Evolutionary conservation across 2,888 invertebrate species (phyloP), one percentile per base, ranked within the genome.

Genomic region (Sclerodermus sp.): DNA sequence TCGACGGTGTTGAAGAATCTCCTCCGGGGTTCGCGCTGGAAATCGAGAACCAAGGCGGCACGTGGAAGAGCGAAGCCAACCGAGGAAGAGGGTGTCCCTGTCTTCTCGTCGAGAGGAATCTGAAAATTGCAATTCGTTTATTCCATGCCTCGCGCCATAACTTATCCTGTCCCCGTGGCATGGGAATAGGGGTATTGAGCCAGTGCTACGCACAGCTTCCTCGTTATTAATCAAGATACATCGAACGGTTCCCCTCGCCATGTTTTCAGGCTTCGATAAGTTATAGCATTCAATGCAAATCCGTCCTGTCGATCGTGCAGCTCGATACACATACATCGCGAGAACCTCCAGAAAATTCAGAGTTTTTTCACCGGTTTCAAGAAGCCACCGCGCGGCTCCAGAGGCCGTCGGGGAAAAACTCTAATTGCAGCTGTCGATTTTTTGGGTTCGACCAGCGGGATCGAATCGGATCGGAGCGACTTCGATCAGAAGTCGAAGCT

Each of bases 231-330:
- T 71, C 68, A 70, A 58, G 54, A 60, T 51, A 52, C 60, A 60
- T 69, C 59, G 62, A 64, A 57, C 56, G 52, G 51, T 42, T 47
- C 40, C 46, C 48, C 41, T 55, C 43, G 46, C 42, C 53, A 44
- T 29, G 51, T 64, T 64, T 65, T 51, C 55, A 45, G 34, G 40
- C 48, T 53, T 51, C 54, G 55, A 62, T 64, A 68, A 68, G 58
- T 68, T 68, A 70, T 70, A 58, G 66, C 64, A 68, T 67, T 70
- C 58, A 62, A 68, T 71, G 69, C 67, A 67, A 70, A 70, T 71
- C 57, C 53, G 30, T 48, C 38, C 44, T 37, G 51, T 49, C 49
- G 53, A 60, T 57, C 53, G 52, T 18, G 41, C 47, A 14, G 16
- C 29, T 42, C 39, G 34, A 47, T 23, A 8, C 23, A 23, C 23